Evolutionary conservation across 2,888 invertebrate genomes (phyloP).

Genomic region (Scelioninae gen. 1): DNA sequence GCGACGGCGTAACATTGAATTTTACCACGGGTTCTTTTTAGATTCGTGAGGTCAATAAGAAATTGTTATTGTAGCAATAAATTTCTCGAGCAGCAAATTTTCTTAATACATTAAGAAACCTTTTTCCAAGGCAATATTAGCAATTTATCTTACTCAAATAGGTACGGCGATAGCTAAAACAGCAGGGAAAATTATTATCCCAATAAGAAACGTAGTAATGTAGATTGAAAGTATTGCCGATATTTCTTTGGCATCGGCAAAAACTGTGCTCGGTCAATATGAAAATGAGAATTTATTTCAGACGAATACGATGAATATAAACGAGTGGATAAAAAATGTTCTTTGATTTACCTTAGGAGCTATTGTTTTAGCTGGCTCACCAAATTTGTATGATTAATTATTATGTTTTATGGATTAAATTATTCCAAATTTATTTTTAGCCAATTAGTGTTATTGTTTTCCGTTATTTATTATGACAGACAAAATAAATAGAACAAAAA

Average conservation of each 20-base stretch:
- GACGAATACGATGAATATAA: constrained; percentile 46
- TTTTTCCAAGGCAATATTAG: constrained; percentile 66
- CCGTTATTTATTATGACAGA: too few relatives aligned
- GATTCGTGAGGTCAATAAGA: constrained; percentile 62
- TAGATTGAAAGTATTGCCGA: constrained; percentile 66
- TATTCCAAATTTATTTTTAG: too few relatives aligned
- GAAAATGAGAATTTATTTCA: constrained; percentile 66
- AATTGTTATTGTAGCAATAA: constrained; percentile 64
- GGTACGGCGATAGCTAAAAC: constrained; percentile 64
- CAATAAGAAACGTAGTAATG: constrained; percentile 66
- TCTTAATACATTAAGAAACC: constrained; percentile 65
- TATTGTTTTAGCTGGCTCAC: too few relatives aligned
- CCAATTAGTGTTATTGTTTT: too few relatives aligned
- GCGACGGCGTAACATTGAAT: constrained; percentile 44
- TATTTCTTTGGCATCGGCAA: constrained; percentile 65
- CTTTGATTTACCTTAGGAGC: too few relatives aligned
- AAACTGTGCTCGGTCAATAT: constrained; percentile 56
- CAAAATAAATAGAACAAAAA: too few relatives aligned
- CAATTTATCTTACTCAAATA: constrained; percentile 70
- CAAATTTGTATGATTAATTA: too few relatives aligned
- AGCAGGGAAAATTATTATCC: constrained; percentile 67
- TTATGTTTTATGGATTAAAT: too few relatives aligned
- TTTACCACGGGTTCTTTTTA: constrained; percentile 49
- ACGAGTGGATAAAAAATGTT: constrained; percentile 12
- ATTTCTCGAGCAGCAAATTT: constrained; percentile 65